Evolutionary conservation across 2,888 invertebrate species (phyloP).

Genomic region (Thereva nobilitata): DNA sequence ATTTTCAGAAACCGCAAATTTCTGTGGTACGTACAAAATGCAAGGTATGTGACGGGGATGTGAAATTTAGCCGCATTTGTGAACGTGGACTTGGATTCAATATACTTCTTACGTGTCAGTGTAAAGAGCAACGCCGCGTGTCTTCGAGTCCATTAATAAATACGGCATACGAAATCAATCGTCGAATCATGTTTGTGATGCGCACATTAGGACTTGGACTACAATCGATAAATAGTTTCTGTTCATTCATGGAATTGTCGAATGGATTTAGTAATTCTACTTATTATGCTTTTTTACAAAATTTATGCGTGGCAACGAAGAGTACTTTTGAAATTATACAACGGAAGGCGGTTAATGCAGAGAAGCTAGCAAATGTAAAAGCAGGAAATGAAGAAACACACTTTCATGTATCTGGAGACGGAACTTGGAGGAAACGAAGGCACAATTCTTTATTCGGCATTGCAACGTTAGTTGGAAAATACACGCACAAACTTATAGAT

Average conservation of each 20-base stretch:
- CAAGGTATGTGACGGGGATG: too few relatives aligned
- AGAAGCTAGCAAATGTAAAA: too few relatives aligned
- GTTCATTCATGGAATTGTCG: too few relatives aligned
- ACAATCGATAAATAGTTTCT: constrained; percentile 44
- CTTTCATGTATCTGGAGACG: neutral
- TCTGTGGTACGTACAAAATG: too few relatives aligned
- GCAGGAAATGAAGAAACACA: constrained; percentile 7
- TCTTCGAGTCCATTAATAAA: constrained; percentile 39
- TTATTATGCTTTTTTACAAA: too few relatives aligned
- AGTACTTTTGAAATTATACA: constrained; percentile 16
- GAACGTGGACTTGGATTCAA: neutral
- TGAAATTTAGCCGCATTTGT: too few relatives aligned
- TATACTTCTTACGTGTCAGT: neutral
- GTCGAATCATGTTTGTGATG: constrained; percentile 44
- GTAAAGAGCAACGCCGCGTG: constrained; percentile 35
- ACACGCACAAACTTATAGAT: constrained; percentile 37
- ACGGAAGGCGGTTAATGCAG: constrained; percentile 17
- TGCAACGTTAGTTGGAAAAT: constrained; percentile 24
- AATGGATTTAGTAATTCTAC: neutral
- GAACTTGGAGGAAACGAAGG: constrained; percentile 1
- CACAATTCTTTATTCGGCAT: constrained; percentile 14
- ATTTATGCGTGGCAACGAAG: constrained; percentile 31
- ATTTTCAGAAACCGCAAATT: too few relatives aligned
- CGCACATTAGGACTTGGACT: constrained; percentile 43
- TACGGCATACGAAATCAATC: constrained; percentile 44